A percentile compares a stretch with the other conserved stretches of the same genome.
phyloP scores from a whole-genome alignment of 2,888 invertebrate species.

The Oxytorus armatus region DNA sequence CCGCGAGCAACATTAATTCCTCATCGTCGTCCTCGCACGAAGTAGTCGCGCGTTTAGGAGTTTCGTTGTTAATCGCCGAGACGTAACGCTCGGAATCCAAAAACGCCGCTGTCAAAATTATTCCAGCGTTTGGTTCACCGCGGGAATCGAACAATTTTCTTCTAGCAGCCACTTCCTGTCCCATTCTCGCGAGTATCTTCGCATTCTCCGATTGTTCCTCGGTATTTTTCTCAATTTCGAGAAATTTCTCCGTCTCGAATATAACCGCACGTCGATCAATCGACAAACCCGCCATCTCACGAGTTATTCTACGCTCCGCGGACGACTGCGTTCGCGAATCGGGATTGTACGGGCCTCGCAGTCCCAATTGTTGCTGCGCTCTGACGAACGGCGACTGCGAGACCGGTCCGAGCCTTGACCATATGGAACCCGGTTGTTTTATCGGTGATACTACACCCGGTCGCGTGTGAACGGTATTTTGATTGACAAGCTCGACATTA shows the following conservation, averaged over 20 bases:
- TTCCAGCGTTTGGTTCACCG: slow-evolving; percentile 71
- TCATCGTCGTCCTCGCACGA: slow-evolving; percentile 55
- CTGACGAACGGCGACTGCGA: slow-evolving; percentile 82
- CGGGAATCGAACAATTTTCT: slow-evolving; percentile 63
- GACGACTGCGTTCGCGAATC: slow-evolving; percentile 80
- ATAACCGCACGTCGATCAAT: slow-evolving; percentile 72
- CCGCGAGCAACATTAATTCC: slow-evolving; percentile 71
- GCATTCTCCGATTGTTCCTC: slow-evolving; percentile 80
- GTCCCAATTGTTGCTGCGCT: slow-evolving; percentile 81
- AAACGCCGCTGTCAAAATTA: slow-evolving; percentile 79
- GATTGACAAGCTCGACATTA: slow-evolving; percentile 77
- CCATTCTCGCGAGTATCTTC: slow-evolving; percentile 68
- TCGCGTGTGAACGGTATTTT: slow-evolving; percentile 77
- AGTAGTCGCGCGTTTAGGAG: slow-evolving; percentile 59
- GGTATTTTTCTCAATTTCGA: slow-evolving; percentile 77
- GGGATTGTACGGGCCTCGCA: slow-evolving; percentile 49
- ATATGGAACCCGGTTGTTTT: slow-evolving; percentile 79
- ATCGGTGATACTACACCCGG: slow-evolving; percentile 79
- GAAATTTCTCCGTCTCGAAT: slow-evolving; percentile 77
- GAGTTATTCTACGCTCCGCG: slow-evolving; percentile 80
- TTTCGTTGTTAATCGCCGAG: slow-evolving; percentile 51
- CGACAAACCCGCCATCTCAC: slow-evolving; percentile 70
- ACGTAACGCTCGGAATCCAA: slow-evolving; percentile 78
- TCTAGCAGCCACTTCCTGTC: slow-evolving; percentile 70
- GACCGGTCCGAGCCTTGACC: slow-evolving; percentile 82